Conservation (phyloP, 23 tunicate species). For the Aplidium turbinatum region DNA sequence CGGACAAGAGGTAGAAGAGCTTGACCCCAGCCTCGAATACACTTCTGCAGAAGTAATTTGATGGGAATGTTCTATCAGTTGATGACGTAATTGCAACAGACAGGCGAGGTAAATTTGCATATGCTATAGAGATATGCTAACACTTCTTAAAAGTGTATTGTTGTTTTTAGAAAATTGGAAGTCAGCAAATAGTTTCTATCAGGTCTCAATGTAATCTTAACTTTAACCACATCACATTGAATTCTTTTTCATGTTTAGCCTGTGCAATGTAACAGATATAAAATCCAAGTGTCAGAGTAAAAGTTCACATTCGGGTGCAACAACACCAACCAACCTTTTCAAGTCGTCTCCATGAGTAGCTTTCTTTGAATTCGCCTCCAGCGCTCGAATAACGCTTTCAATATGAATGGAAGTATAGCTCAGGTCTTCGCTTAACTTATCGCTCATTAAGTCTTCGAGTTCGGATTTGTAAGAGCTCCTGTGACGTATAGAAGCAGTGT, state of each 20-base stretch:
- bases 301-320: too few relatives aligned
- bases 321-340: too few relatives aligned
- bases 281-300: too few relatives aligned
- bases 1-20: conserved; percentile 66
- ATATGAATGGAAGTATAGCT: conserved; percentile 72
- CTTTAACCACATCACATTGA: too few relatives aligned
- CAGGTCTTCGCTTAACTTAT: conserved; percentile 41
- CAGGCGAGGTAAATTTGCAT: too few relatives aligned
- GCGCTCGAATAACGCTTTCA: conserved; percentile 47
- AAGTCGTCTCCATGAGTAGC: conserved; percentile 21
- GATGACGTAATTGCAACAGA: too few relatives aligned
- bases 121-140: too few relatives aligned
- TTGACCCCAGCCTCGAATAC: conserved; percentile 38
- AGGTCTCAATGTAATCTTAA: background rate
- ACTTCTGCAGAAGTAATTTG: background rate
- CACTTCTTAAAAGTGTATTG: background rate
- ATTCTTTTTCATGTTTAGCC: too few relatives aligned
- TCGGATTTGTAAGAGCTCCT: conserved; percentile 33
- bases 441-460: conserved; percentile 31
- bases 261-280: too few relatives aligned
- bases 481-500: background rate
- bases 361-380: conserved; percentile 46
- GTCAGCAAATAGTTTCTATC: background rate
- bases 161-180: background rate
- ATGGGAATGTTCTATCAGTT: too few relatives aligned